Conservation (phyloP, 2,888 invertebrate species). For the Geotrupes spiniger region DNA sequence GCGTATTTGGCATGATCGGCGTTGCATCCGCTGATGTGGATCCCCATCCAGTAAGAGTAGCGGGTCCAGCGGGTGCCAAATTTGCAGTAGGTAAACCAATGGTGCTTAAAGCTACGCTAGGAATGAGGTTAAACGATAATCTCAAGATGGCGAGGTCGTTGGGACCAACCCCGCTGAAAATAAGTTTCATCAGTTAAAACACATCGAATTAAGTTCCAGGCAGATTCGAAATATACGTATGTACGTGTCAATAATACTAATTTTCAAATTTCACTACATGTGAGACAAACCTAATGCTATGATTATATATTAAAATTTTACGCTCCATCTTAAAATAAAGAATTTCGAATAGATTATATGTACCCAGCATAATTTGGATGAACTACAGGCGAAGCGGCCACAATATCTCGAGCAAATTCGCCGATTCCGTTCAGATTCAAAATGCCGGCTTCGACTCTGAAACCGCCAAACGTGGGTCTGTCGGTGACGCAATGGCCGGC, state of each 20-base stretch:
- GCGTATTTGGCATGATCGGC: conserved; percentile 48
- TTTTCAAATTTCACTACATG: too few species aligned
- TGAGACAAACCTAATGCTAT: too few species aligned
- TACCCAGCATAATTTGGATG: conserved; percentile 55
- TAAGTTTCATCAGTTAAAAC: too few species aligned
- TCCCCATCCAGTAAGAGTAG: conserved; percentile 52
- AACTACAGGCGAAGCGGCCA: conserved; percentile 44
- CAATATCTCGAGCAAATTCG: conserved; percentile 46
- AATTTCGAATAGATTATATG: too few species aligned
- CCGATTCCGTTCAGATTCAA: conserved; percentile 48
- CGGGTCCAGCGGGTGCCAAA: conserved; percentile 35
- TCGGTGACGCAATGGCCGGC: conserved; percentile 52
- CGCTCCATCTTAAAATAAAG: too few species aligned
- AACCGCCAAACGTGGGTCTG: conserved; percentile 35
- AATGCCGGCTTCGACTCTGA: conserved; percentile 50
- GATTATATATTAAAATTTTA: too few species aligned
- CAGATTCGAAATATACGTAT: too few species aligned
- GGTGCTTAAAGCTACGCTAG: conserved; percentile 41
- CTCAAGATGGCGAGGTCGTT: conserved; percentile 55
- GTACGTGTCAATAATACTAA: too few species aligned
- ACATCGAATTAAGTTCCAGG: too few species aligned
- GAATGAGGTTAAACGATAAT: conserved; percentile 40
- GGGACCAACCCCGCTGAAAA: conserved; percentile 34
- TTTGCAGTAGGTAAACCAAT: conserved; percentile 42
- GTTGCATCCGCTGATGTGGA: conserved; percentile 30